phyloP scores from a whole-genome alignment of 2,888 invertebrate species.

The Ramazzottius varieornatus region DNA sequence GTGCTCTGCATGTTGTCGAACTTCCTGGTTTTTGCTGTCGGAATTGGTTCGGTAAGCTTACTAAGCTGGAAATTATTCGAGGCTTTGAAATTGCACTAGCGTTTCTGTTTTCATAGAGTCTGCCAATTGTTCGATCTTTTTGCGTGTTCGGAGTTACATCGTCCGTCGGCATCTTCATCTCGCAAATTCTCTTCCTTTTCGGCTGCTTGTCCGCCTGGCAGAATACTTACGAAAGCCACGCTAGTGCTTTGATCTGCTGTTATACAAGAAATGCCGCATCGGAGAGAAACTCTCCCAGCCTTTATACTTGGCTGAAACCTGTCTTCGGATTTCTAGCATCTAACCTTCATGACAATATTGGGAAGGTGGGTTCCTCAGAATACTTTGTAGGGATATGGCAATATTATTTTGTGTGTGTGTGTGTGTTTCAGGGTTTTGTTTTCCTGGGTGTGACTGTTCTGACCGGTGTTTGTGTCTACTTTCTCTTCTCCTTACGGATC shows the following conservation, averaged over 20 bases:
- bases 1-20: not conserved
- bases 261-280: not conserved
- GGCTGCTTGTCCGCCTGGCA: constrained; percentile 2
- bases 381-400: not conserved
- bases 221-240: not conserved
- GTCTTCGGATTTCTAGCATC: not conserved
- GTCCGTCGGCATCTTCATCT: not conserved
- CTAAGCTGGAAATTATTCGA: too few relatives aligned
- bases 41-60: not conserved
- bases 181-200: not conserved
- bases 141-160: not conserved
- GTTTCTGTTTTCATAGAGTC: not conserved
- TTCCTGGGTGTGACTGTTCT: not conserved
- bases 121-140: not conserved
- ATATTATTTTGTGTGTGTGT: not conserved
- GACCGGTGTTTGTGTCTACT: not conserved
- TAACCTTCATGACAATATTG: not conserved
- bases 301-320: not conserved
- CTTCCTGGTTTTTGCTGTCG: not conserved
- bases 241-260: constrained; percentile 1
- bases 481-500: not conserved
- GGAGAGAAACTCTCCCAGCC: not conserved
- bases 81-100: too few relatives aligned
- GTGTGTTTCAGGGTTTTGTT: not conserved
- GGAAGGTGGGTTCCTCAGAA: not conserved